Percentiles rank a stretch among this genome's conserved stretches.
phyloP scores from a whole-genome alignment of 2,797 vertebrate genomes.

The Megaceryle alcyon region DNA sequence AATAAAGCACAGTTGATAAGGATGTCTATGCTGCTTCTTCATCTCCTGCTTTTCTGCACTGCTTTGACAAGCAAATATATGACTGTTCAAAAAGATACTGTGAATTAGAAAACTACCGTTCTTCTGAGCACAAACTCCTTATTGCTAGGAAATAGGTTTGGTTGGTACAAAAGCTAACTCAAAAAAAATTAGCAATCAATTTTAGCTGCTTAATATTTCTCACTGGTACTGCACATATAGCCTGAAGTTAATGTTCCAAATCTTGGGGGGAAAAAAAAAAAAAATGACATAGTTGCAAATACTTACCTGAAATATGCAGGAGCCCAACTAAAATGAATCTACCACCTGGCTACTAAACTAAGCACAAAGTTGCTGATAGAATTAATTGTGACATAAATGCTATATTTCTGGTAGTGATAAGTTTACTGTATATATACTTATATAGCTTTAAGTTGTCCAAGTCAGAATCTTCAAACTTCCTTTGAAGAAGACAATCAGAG shows the following conservation, averaged over 20 bases:
- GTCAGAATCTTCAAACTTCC: neutral
- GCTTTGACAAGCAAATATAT: neutral
- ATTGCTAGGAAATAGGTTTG: neutral
- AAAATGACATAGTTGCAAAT: neutral
- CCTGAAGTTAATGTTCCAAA: neutral
- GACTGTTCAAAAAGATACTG: neutral
- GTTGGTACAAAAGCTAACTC: neutral
- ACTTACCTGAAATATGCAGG: neutral
- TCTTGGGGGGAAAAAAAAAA: accelerated
- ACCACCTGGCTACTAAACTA: neutral
- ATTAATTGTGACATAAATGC: neutral
- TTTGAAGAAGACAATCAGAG: neutral
- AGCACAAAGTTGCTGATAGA: neutral
- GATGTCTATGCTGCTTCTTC: neutral
- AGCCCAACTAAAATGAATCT: neutral
- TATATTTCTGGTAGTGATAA: neutral
- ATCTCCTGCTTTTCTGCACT: neutral
- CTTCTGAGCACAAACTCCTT: neutral
- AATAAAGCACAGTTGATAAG: neutral
- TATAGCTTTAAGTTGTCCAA: neutral
- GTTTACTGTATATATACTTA: neutral
- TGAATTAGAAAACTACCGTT: neutral
- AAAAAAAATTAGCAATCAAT: neutral
- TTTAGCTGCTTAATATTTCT: neutral
- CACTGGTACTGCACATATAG: neutral